Percentiles rank a stretch among this genome's conserved stretches.
phyloP scores from a whole-genome alignment of 2,113 vertebrate species.

The Burhinus oedicnemus region DNA sequence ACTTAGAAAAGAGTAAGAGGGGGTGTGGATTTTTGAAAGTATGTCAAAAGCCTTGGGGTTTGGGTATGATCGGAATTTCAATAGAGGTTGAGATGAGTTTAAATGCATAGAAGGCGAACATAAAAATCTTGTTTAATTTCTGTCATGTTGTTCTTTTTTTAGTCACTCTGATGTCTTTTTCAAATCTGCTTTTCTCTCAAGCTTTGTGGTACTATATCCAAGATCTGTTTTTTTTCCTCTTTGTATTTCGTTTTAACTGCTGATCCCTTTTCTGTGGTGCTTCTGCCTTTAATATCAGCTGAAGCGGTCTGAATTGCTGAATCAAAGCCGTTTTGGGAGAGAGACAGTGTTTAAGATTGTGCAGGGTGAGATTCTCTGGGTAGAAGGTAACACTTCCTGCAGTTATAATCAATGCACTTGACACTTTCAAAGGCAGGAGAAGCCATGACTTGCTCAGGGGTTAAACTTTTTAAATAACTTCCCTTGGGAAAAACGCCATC shows the following conservation, averaged over 20 bases:
- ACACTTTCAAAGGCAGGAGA: slow-evolving; percentile 87
- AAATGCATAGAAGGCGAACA: slow-evolving; percentile 83
- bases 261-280: slow-evolving; percentile 68
- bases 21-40: slow-evolving; percentile 88
- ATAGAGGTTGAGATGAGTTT: slow-evolving; percentile 83
- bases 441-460: slow-evolving; percentile 86
- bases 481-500: slow-evolving; percentile 85
- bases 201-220: slow-evolving; percentile 72
- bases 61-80: slow-evolving; percentile 91
- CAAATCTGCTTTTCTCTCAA: slow-evolving; percentile 78
- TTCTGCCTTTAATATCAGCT: slow-evolving; percentile 77
- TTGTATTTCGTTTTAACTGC: slow-evolving; percentile 75
- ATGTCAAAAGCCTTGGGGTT: slow-evolving; percentile 91
- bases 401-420: slow-evolving; percentile 90
- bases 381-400: slow-evolving; percentile 85
- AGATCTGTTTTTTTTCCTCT: slow-evolving; percentile 43
- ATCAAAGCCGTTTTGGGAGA: slow-evolving; percentile 72
- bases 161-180: slow-evolving; percentile 85
- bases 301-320: slow-evolving; percentile 72
- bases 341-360: slow-evolving; percentile 72
- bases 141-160: slow-evolving; percentile 84
- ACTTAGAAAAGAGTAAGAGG: slow-evolving; percentile 80
- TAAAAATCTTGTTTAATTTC: slow-evolving; percentile 90
- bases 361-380: slow-evolving; percentile 80
- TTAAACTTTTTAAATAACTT: slow-evolving; percentile 94